A percentile compares a stretch with the other conserved stretches of the same genome.
Evolutionary conservation across 1,140 invertebrate species (phyloP).

Genomic region (Tetragonula clypearis): DNA sequence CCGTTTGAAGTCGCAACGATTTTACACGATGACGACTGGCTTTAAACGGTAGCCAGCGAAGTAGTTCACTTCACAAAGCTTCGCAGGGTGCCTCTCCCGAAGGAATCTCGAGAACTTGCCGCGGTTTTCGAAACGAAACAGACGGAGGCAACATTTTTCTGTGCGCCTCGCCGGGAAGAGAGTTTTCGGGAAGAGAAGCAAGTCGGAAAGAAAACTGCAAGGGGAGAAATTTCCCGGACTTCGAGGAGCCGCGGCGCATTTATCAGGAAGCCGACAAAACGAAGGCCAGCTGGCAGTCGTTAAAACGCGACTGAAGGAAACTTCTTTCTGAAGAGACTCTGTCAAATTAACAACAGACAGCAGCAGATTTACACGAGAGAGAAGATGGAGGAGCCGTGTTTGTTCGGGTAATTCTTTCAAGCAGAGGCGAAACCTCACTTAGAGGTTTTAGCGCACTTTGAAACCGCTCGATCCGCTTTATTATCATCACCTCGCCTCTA

Average conservation of each 20-base stretch:
- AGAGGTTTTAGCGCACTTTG: too few relatives aligned
- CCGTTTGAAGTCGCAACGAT: neutral
- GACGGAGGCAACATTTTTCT: neutral
- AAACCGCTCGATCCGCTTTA: conserved; percentile 52
- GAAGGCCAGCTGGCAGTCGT: neutral
- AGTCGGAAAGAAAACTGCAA: conserved; percentile 3
- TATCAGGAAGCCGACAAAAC: neutral
- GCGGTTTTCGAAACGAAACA: neutral
- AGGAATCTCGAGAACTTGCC: neutral
- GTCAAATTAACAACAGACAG: neutral
- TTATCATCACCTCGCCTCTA: conserved; percentile 31
- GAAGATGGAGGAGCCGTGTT: neutral
- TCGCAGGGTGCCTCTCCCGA: neutral
- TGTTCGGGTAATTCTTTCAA: neutral
- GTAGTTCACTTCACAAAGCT: neutral
- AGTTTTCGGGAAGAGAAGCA: neutral
- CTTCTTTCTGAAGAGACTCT: neutral
- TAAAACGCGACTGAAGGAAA: neutral
- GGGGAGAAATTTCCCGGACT: neutral
- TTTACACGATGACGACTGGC: neutral
- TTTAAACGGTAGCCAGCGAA: neutral
- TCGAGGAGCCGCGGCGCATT: neutral
- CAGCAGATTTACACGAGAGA: neutral
- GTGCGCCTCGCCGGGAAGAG: neutral
- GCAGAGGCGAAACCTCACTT: too few relatives aligned